Conservation (phyloP, 1,140 invertebrate species). For the Leptopilina clavipes region DNA sequence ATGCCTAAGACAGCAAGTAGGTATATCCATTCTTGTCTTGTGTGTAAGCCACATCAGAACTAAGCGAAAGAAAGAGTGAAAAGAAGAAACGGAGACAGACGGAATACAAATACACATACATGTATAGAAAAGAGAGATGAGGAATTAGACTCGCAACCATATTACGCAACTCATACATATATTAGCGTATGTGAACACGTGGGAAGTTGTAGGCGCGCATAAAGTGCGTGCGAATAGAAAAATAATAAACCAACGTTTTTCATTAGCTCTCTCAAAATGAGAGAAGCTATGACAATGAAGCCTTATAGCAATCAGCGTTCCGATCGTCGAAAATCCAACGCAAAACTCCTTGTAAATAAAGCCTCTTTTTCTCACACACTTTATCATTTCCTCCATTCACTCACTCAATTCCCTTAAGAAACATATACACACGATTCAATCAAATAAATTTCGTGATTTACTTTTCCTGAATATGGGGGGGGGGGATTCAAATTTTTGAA, state of each 20-base stretch:
- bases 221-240: slow-evolving; percentile 28
- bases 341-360: slow-evolving; percentile 16
- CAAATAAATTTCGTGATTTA: neutral
- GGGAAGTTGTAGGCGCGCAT: slow-evolving; percentile 2
- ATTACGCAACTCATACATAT: slow-evolving; percentile 22
- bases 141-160: slow-evolving; percentile 21
- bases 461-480: no score
- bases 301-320: neutral
- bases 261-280: slow-evolving; percentile 16
- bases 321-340: neutral
- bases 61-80: neutral
- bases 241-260: slow-evolving; percentile 22
- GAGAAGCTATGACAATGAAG: slow-evolving; percentile 27
- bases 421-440: neutral
- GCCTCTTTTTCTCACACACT: neutral
- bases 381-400: neutral
- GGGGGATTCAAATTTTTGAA: no score
- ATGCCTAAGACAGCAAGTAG: neutral
- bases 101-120: neutral
- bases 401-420: neutral
- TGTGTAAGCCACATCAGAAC: neutral
- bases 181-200: slow-evolving; percentile 12
- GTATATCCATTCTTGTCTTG: no score
- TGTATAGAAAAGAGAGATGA: slow-evolving; percentile 17
- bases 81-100: neutral